Base-by-base conservation (phyloP, 2,797 vertebrate species). In the Discoglossus pictus region DNA sequence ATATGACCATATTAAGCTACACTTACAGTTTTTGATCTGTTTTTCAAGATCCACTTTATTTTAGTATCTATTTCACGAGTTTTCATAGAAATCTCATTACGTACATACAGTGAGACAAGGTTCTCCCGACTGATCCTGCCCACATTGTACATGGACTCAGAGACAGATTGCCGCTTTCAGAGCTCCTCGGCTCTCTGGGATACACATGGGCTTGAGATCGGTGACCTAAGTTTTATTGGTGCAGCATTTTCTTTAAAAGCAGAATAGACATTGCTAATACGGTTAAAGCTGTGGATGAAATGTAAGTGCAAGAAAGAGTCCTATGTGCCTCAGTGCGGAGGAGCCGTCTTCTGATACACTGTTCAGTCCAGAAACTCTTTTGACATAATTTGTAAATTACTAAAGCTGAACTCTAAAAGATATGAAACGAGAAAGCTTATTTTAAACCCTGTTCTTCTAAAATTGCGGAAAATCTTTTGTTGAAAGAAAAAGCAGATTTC, bases 191-290 rank as follows among this genome's bases (percentile, higher is more conserved):
- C 15, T 39, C 16, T 34, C 27, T 46, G 24, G 23, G 11, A 38
- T 20, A 10, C 2, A 40, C 16, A 6, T 21, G 7, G 7, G n/a
- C 35, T 23, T 16, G 16, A 48, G 36, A 53, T 34, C 44, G 6
- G 9, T 59, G 64, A 67, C 64, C 65, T 59, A 54, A 18, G 31
- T 67, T 36, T 43, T 38, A 20, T 16, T 6, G 25, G 9, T 39
- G 5, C 44, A 12, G 31, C 16, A 6, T 51, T 51, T n/a, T 67
- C 3, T 20, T 43, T 13, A 34, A 59, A 56, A 18, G 17, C n/a
- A n/a, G 27, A 11, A 44, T 43, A 46, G 7, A 34, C n/a, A 42
- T 39, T 38, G 51, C 2, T 38, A 38, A 7, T 6, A 16, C 20
- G 39, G 13, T 47, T 16, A 53, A 58, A 27, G n/a, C 35, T 17